phyloP scores from a whole-genome alignment of 2,113 vertebrate species.

The Saccopteryx leptura region DNA sequence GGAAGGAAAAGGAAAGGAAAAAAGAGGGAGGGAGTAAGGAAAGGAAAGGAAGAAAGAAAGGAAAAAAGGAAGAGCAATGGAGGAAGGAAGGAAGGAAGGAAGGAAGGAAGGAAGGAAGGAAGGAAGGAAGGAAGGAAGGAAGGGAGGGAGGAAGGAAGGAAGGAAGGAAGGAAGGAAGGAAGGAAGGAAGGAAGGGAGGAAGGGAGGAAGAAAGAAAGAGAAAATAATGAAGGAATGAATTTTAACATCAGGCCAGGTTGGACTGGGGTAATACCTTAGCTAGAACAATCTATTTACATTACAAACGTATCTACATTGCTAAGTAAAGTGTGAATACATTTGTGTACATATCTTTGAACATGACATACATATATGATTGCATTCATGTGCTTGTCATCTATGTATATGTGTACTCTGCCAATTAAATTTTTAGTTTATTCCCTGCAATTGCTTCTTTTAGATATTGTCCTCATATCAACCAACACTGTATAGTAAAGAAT shows the following conservation, averaged over 20 bases:
- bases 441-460: background rate
- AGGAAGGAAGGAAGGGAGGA: background rate
- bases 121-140: background rate
- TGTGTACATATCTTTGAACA: background rate
- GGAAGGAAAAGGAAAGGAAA: too few relatives aligned
- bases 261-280: background rate
- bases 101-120: too few relatives aligned
- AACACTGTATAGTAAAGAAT: background rate
- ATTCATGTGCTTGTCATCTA: background rate
- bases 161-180: background rate
- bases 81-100: background rate
- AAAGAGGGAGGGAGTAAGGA: too few relatives aligned
- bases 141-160: background rate
- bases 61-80: background rate
- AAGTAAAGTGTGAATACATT: background rate
- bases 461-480: background rate
- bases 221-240: background rate
- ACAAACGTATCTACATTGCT: too few relatives aligned
- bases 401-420: rapidly evolving
- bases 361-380: rapidly evolving
- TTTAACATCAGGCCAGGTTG: background rate
- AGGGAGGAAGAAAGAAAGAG: too few relatives aligned
- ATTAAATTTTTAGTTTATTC: background rate
- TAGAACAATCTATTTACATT: background rate
- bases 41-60: background rate